A percentile compares a stretch with the other conserved stretches of the same genome.
Evolutionary conservation across 64 coral and sea anemone genomes (phyloP).

Genomic region (Orbicella faveolata): DNA sequence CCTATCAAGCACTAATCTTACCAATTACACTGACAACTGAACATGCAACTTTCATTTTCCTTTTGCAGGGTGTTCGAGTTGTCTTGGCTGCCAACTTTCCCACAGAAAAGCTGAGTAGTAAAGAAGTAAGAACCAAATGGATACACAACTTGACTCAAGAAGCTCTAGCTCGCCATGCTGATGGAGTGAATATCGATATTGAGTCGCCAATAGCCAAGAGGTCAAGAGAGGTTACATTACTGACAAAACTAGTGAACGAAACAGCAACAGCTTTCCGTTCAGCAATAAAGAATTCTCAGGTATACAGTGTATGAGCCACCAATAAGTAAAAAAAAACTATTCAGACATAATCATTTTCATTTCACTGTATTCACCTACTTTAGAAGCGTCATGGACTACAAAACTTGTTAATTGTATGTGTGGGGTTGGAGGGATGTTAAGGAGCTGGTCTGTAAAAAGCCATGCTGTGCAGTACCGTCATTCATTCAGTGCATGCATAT

Average conservation of each 20-base stretch:
- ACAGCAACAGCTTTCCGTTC: constrained; percentile 64
- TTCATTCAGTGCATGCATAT: too few relatives aligned
- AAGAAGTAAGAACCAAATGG: constrained; percentile 69
- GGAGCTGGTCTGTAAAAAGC: too few relatives aligned
- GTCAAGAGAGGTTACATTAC: constrained; percentile 75
- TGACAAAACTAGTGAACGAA: constrained; percentile 86
- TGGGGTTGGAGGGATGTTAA: too few relatives aligned
- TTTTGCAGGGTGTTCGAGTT: constrained; percentile 80
- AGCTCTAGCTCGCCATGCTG: constrained; percentile 73
- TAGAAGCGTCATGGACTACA: too few relatives aligned
- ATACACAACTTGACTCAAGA: constrained; percentile 81
- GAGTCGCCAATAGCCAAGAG: constrained; percentile 79
- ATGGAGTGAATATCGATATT: constrained; percentile 97
- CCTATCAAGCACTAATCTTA: too few relatives aligned
- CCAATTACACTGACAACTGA: too few relatives aligned
- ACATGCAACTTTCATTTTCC: background rate
- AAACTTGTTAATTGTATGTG: too few relatives aligned
- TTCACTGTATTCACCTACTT: too few relatives aligned
- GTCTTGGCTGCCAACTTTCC: constrained; percentile 75
- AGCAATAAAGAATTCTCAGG: constrained; percentile 30
- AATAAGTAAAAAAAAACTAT: background rate
- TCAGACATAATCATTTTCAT: background rate
- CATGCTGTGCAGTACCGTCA: too few relatives aligned
- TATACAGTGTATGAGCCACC: background rate
- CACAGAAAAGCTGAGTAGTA: constrained; percentile 67